phyloP scores from a whole-genome alignment of 2,888 invertebrate genomes.

The Autographa pulchrina region DNA sequence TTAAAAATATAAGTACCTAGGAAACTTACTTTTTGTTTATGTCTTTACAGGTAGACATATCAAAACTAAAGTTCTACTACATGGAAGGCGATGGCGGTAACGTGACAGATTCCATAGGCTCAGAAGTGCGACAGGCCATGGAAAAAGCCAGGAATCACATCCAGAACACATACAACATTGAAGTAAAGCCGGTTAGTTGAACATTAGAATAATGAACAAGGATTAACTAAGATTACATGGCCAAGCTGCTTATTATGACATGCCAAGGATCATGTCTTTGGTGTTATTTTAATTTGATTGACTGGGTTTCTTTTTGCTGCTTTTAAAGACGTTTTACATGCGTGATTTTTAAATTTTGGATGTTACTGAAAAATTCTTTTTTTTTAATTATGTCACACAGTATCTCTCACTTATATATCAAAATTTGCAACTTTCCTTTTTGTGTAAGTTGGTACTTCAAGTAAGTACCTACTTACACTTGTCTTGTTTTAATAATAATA shows the following conservation, averaged over 20 bases:
- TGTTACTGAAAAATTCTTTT: too few species aligned
- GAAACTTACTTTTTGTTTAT: too few species aligned
- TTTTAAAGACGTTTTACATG: too few species aligned
- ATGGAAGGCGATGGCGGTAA: slow-evolving; percentile 94
- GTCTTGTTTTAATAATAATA: too few species aligned
- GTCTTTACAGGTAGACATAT: slow-evolving; percentile 87
- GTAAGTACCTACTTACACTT: too few species aligned
- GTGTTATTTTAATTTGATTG: background rate
- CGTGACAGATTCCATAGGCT: slow-evolving; percentile 89
- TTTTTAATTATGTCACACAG: too few species aligned
- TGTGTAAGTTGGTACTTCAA: too few species aligned
- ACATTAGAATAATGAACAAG: background rate
- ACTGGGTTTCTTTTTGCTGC: too few species aligned
- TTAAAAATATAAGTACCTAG: too few species aligned
- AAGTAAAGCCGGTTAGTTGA: slow-evolving; percentile 88
- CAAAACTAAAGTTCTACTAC: slow-evolving; percentile 93
- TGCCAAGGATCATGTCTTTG: background rate
- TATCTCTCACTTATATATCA: too few species aligned
- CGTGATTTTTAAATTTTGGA: too few species aligned
- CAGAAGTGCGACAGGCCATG: slow-evolving; percentile 90
- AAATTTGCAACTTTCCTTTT: too few species aligned
- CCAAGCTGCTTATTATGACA: background rate
- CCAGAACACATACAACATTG: slow-evolving; percentile 85
- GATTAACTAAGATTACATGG: background rate
- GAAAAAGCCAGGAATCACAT: slow-evolving; percentile 88